Evolutionary conservation across 2,113 vertebrate genomes (phyloP), one percentile per base, ranked within the genome.

Genomic region (Guaruba guarouba): DNA sequence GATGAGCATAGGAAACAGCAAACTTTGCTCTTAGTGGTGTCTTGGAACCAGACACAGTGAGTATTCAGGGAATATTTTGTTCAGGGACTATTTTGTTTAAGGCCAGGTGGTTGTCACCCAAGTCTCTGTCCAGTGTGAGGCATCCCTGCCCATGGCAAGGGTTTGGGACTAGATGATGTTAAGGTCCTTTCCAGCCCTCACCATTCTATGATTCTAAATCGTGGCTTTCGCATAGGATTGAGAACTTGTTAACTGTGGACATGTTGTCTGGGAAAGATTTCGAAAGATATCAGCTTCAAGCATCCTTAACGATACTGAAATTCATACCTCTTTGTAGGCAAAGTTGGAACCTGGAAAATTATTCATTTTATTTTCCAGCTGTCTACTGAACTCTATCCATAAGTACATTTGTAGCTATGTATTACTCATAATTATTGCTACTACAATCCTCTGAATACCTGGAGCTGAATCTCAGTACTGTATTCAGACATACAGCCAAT

Each of bases 1-100:
- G 52, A 11, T 7, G 15, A 29, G 25, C 17, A 4, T 2, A n/a
- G 13, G 74, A 69, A 73, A 22, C 5, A 1, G 22, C 1, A 4
- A 37, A 29, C 9, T 51, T 67, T 12, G 14, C 4, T 17, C 82
- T 86, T 44, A 1, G n/a, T 51, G 31, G 31, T 16, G 17, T 22
- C 31, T 18, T 54, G 37, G 79, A 29, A 88, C 13, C 9, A 41
- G 46, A 43, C 9, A 19, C 7, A 7, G 22, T 33, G 41, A 79
- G 7, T 0, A 12, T 1, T 5, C 29, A 24, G 7, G 27, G 43
- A 41, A 16, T 59, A 59, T n/a, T 59, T 59, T 59, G 57, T 59
- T 35, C 33, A 24, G 7, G 24, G 43, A 41, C 13, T 59, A 59
- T n/a, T 59, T 59, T 59, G 57, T 59, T 35, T 22, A 59, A 59